Conservation (phyloP, 2,888 invertebrate genomes). For the Seladonia tumulorum region DNA sequence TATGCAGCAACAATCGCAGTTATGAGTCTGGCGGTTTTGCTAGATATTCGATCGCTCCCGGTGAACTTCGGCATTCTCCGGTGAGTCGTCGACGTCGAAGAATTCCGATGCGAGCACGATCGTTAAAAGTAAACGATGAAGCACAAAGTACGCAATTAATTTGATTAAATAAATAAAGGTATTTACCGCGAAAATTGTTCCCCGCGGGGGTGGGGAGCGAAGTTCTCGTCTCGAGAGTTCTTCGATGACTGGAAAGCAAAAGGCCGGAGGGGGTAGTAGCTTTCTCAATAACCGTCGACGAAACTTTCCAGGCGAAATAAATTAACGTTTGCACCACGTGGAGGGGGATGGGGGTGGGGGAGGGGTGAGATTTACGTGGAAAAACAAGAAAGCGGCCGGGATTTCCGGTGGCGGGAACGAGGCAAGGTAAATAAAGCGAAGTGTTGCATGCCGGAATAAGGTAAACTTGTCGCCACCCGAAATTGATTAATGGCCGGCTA, state of each 20-base stretch:
- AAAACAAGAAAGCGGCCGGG: conserved; percentile 23
- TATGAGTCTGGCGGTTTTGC: not conserved
- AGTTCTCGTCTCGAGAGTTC: not conserved
- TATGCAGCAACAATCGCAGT: not conserved
- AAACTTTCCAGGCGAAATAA: conserved; percentile 31
- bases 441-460: conserved; percentile 46
- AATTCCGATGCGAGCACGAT: not conserved
- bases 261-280: not conserved
- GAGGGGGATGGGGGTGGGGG: too few species aligned
- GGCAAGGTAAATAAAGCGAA: conserved; percentile 22
- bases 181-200: not conserved
- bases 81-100: not conserved
- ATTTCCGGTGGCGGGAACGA: conserved; percentile 22
- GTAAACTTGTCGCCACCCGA: conserved; percentile 54
- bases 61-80: not conserved
- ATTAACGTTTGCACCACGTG: conserved; percentile 42
- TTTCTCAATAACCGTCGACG: conserved; percentile 20
- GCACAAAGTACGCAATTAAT: not conserved
- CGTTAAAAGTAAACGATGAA: not conserved
- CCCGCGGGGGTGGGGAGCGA: too few species aligned
- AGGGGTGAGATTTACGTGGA: conserved; percentile 18
- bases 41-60: not conserved
- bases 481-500: conserved; percentile 64
- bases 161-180: not conserved
- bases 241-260: not conserved